Evolutionary conservation across 2,888 invertebrate species (phyloP).

Genomic region (Polymixis lichenea): DNA sequence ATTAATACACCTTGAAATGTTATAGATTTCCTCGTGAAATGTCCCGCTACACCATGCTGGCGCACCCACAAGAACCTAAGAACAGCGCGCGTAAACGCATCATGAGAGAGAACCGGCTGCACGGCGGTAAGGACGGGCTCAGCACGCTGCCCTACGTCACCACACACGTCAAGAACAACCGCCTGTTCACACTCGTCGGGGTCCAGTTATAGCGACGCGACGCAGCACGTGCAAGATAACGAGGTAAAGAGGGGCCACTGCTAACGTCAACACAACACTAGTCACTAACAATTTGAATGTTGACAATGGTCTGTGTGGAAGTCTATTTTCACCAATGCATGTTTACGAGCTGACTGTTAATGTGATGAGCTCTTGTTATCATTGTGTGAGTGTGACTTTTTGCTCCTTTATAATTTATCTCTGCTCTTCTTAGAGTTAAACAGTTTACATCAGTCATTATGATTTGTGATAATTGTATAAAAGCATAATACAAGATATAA

Average conservation of each 20-base stretch:
- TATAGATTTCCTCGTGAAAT: constrained; percentile 35
- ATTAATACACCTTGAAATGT: neutral
- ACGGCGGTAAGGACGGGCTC: constrained; percentile 73
- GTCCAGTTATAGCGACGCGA: constrained; percentile 75
- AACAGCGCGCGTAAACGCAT: constrained; percentile 74
- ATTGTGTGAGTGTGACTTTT: constrained; percentile 3
- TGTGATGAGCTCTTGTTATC: constrained; percentile 8
- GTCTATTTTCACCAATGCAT: neutral
- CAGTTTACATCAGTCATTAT: constrained; percentile 9
- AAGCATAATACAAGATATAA: constrained; percentile 28
- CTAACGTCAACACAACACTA: neutral
- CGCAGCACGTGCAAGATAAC: neutral
- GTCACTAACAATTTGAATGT: neutral
- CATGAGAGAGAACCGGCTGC: constrained; percentile 70
- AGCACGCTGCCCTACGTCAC: constrained; percentile 65
- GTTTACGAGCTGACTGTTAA: neutral
- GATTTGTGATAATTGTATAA: constrained; percentile 22
- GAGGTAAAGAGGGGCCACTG: neutral
- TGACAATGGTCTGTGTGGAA: neutral
- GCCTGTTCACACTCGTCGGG: constrained; percentile 80
- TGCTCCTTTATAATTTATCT: neutral
- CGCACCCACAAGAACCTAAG: constrained; percentile 76
- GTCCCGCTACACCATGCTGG: constrained; percentile 81
- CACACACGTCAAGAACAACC: constrained; percentile 68
- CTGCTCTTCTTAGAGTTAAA: neutral